Percentiles rank a stretch among this genome's conserved stretches.
phyloP scores from a whole-genome alignment of 1,140 invertebrate species.

The Aricia agestis region DNA sequence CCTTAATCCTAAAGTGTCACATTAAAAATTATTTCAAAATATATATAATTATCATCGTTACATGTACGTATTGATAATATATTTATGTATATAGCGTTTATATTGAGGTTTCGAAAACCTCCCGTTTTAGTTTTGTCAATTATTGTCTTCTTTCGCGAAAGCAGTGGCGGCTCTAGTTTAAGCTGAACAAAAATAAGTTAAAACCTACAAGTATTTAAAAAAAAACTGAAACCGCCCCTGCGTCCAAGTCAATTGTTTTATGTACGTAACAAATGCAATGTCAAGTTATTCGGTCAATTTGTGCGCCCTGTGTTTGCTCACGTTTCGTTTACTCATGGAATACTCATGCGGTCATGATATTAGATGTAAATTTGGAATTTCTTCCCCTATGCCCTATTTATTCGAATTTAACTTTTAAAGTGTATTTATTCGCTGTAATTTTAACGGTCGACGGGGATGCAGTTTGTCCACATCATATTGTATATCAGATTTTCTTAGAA shows the following conservation, averaged over 20 bases:
- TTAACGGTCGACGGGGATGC: background rate
- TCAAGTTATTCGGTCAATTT: slow-evolving; percentile 64
- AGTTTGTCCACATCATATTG: background rate
- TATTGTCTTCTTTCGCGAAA: slow-evolving; percentile 40
- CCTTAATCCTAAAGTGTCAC: slow-evolving; percentile 23
- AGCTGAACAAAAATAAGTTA: too few relatives aligned
- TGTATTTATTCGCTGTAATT: slow-evolving; percentile 19
- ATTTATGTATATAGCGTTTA: slow-evolving; percentile 23
- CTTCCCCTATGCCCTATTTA: slow-evolving; percentile 52
- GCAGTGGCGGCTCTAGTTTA: background rate
- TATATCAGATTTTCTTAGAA: background rate
- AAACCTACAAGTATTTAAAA: too few relatives aligned
- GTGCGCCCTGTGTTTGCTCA: slow-evolving; percentile 64
- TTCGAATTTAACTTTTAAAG: slow-evolving; percentile 24
- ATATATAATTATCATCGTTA: slow-evolving; percentile 56
- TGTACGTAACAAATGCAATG: slow-evolving; percentile 38
- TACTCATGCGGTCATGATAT: slow-evolving; percentile 72
- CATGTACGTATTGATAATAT: slow-evolving; percentile 47
- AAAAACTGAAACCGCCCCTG: background rate
- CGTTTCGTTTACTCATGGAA: slow-evolving; percentile 66
- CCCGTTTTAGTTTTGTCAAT: slow-evolving; percentile 69
- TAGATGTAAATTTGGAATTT: slow-evolving; percentile 55
- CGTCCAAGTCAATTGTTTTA: slow-evolving; percentile 61
- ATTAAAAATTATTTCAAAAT: slow-evolving; percentile 41
- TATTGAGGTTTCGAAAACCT: slow-evolving; percentile 49